Evolutionary conservation across 2,888 invertebrate genomes (phyloP), one percentile per base, ranked within the genome.

Genomic region (Sipunculus nudus): DNA sequence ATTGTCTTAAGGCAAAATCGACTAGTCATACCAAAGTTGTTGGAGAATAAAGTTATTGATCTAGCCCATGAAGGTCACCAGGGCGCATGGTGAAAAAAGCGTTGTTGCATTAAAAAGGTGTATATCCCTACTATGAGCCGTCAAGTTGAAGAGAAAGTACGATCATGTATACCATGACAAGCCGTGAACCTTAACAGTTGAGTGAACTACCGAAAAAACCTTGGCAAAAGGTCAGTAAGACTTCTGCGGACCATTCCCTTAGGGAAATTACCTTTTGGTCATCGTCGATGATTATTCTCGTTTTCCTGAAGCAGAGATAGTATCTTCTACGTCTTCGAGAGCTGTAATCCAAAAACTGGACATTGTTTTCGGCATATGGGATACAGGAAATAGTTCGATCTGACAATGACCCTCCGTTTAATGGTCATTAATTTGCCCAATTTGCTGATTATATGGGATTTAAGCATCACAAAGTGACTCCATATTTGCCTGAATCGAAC

Each of bases 1-100:
- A 8, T 50, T 6, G 8, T 50, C 6, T 38, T 50, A 8, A 8
- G 50, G 19, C 32, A 26, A 19, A 29, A 23, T 6, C 46, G 32
- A 8, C n/a, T 54, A 23, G 58, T 67, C 13, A 29, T 65, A 29
- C 63, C 66, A 21, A 28, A 10, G 35, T 28, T 35, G 16, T 45
- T 67, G n/a, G 61, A 65, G 25, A 48, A 53, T 1, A 29, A 55
- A 43, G 62, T 55, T 19, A 49, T 73, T 8, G 38, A 56, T 19
- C 43, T 71, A 6, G 68, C 68, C 0, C 75, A 75, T 45, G 39
- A 46, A 26, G 64, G 71, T 3, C 69, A 73, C 43, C 65, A 67
- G 53, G 70, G 71, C 10, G 60, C 61, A 10, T 55, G 29, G 23
- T 56, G 63, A 21, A 73, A 66, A 10, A 65, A 71, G 47, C 49